Conservation (phyloP, 2,797 vertebrate genomes). For the Poecilia velifera region DNA sequence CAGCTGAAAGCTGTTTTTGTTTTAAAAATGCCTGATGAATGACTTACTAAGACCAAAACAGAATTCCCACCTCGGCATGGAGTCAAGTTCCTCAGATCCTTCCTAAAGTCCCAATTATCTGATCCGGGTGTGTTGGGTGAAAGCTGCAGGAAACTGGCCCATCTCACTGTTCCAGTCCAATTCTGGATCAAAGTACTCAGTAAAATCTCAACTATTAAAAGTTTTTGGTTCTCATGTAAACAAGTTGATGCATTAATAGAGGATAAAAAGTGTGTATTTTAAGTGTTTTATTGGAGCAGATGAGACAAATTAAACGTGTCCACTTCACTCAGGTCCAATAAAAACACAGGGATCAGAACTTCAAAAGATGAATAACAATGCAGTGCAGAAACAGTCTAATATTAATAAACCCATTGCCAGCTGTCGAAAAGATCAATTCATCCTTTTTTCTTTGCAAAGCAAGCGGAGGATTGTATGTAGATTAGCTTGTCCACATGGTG, state of each 20-base stretch:
- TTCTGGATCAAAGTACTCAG: neutral
- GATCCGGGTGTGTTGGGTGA: neutral
- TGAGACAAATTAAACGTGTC: neutral
- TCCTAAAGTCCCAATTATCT: neutral
- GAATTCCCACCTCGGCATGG: neutral
- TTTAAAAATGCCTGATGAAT: constrained; percentile 19
- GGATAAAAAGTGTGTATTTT: neutral
- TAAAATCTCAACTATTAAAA: neutral
- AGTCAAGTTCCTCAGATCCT: neutral
- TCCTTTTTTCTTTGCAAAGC: neutral
- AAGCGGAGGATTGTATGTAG: constrained; percentile 42
- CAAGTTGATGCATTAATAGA: neutral
- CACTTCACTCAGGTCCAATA: neutral
- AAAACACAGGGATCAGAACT: neutral
- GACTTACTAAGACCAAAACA: constrained; percentile 14
- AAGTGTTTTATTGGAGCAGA: neutral
- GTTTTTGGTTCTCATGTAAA: neutral
- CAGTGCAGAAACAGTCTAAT: neutral
- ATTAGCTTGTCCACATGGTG: constrained; percentile 54
- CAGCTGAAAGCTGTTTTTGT: constrained; percentile 31
- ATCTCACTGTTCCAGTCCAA: neutral
- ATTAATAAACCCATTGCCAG: constrained; percentile 1
- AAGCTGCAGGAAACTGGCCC: neutral
- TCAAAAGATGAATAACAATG: neutral
- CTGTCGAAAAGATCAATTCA: constrained; percentile 6